Evolutionary conservation across 2,113 vertebrate species (phyloP), one percentile per base, ranked within the genome.

Genomic region (Haplochromis vanheusdeni): DNA sequence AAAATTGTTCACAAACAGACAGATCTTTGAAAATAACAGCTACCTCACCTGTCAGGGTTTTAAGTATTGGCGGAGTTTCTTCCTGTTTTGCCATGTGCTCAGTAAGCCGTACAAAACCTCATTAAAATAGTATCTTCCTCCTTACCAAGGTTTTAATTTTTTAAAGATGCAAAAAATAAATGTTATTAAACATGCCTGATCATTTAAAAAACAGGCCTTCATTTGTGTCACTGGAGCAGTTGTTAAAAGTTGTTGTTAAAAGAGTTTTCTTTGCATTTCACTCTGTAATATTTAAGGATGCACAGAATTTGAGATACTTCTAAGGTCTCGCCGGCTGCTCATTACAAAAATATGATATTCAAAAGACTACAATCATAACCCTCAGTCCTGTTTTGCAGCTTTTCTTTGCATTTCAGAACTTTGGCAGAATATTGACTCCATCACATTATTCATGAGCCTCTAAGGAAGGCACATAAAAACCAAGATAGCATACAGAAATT

Each of bases 361-460:
- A 80, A 26, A 28, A 31, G 3, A 54, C 16, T 31, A 12, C 9
- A 37, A 87, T 84, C 45, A 79, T 83, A 86, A 75, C 19, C 37
- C 51, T 86, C 3, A 31, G 7, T 75, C 5, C 16, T 79, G 17
- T 49, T 87, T 65, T 84, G 14, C 62, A 68, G 56, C 19, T 33
- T 90, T 82, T 70, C 35, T 80, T 83, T 80, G 31, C 55, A 62
- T 82, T 87, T 87, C 17, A 80, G 56, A 73, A 86, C 16, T 12
- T 77, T 12, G 68, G 79, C 62, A 16, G 83, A 65, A 86, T 91
- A 93, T 87, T 89, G 90, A 82, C 92, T 92, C 85, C 21, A 93
- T 93, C 88, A 84, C 91, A 85, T 88, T 94, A 94, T 95, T 94
- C 91, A 94, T 91, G 82, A 94, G 84, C 65, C 85, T 86, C 60